These are phyloP conservation scores for Caenorhabditis auriculariae DNA, from an alignment of 2,888 invertebrate species.

Conservation along the genomic window DNA sequence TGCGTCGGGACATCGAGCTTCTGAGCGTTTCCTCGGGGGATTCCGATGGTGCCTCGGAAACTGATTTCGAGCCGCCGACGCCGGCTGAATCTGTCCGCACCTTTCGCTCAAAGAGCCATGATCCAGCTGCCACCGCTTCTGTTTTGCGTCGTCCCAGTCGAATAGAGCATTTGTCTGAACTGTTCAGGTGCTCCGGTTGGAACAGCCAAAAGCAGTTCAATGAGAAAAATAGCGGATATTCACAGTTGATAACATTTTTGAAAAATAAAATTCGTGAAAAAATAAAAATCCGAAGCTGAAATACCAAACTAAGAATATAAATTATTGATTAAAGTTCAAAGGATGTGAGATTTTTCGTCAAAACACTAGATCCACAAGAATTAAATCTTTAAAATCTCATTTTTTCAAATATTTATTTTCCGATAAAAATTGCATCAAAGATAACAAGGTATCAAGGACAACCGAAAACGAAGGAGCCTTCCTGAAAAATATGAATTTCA, in stretches of 20 bases:
- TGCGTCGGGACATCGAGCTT: slow-evolving; percentile 59
- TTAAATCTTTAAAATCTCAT: too few relatives aligned
- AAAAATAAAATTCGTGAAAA: neutral
- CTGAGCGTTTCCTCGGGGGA: slow-evolving; percentile 57
- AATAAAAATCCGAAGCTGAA: neutral
- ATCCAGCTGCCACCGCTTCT: slow-evolving; percentile 51
- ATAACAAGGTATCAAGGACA: too few relatives aligned
- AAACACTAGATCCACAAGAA: too few relatives aligned
- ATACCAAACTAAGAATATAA: too few relatives aligned
- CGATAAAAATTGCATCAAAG: too few relatives aligned
- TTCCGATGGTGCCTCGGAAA: slow-evolving; percentile 47
- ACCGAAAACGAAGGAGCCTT: too few relatives aligned
- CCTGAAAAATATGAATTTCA: too few relatives aligned
- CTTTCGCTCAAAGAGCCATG: slow-evolving; percentile 54
- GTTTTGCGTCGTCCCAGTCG: slow-evolving; percentile 55
- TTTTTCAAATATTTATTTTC: too few relatives aligned
- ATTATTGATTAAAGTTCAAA: too few relatives aligned
- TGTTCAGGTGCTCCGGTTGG: slow-evolving; percentile 56
- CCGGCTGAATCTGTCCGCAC: slow-evolving; percentile 59
- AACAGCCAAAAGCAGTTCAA: neutral
- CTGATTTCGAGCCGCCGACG: slow-evolving; percentile 55
- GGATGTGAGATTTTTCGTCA: too few relatives aligned
- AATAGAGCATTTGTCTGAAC: slow-evolving; percentile 59
- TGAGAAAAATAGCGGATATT: neutral
- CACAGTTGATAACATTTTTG: too few relatives aligned